Evolutionary conservation across 2,888 invertebrate genomes (phyloP), one percentile per base, ranked within the genome.

Genomic region (Lydus trimaculatus): DNA sequence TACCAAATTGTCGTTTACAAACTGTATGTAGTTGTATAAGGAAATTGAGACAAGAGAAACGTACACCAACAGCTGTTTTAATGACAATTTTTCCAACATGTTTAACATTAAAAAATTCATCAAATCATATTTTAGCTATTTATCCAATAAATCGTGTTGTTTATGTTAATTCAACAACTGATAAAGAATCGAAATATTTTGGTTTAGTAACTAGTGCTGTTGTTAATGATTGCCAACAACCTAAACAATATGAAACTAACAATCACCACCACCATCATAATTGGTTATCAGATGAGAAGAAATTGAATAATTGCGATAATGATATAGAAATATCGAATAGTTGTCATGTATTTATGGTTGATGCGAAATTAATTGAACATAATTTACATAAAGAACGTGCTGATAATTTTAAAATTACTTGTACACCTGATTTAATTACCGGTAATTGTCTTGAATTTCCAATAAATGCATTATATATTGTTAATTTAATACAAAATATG

Each of bases 281-380:
- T 25, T 60, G 60, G 25, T 72, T 67, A 70, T 67, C 63, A 28
- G 71, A 74, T 28, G 75, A 75, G 15, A 79, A 80, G 58, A 79
- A 77, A 61, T 69, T 73, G 7, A 80, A 79, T 63, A 68, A 79
- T 63, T 67, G n/a, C 43, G 43, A 43, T 15, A 36, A 83, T 15
- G 88, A 89, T 80, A 77, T 90, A 11, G 89, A 89, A 73, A 89
- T 91, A 20, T 94, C 94, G 0, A 95, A 95, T 81, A 96, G 97
- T 64, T 97, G 98, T 81, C 98, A 98, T 84, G 96, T 98, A 0
- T 98, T 98, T 83, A 95, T 95, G 69, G 94, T 97, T 9, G 97
- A 98, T 82, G 92, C 95, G 0, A 92, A 96, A 83, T 87, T 96
- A 76, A 90, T 92, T 5, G 92, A 94, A 69, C 98, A 98, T 82